Evolutionary conservation across 1,140 invertebrate genomes (phyloP), one percentile per base, ranked within the genome.

Genomic region (Leptinotarsa lineolata): DNA sequence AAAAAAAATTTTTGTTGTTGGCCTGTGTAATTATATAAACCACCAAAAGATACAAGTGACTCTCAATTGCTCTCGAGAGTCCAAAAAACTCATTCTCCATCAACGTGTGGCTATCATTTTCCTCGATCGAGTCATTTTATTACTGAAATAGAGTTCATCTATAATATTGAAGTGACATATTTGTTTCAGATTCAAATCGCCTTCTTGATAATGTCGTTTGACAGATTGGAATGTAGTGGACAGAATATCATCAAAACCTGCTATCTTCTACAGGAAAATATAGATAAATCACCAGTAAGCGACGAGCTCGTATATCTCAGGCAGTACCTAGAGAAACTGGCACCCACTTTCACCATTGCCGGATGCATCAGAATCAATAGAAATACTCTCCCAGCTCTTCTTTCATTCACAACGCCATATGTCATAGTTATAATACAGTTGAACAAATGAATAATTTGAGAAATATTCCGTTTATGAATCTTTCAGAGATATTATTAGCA

Each of bases 261-360:
- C 20, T 63, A 63, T 20, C 61, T 63, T 63, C 61, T 63, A n/a
- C 61, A 63, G 11, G 61, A 63, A 16, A 63, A 63, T 63, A 30
- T 63, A 20, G 16, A 21, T 15, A 22, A 21, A 3, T 63, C 61
- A 20, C 20, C 61, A 12, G 11, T 63, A 15, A 13, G 13, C 11
- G 24, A 63, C 15, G 61, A 63, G 12, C 20, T 63, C 13, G 15
- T 21, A 6, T 30, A 22, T 30, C 61, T 63, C 16, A 30, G 12
- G 20, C 13, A 63, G 11, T 63, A 63, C 20, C 24, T 63, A 20
- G 61, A 63, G 11, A n/a, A 63, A 13, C 15, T 63, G 5, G 15
- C 61, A 12, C 61, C 61, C 13, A 22, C 20, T 6, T 63, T 63
- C 61, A 63, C 24, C 4, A 20, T 20, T 8, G 61, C 20, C 1